Evolutionary conservation across 2,113 vertebrate genomes (phyloP).

Genomic region (Haplotaxodon microlepis): DNA sequence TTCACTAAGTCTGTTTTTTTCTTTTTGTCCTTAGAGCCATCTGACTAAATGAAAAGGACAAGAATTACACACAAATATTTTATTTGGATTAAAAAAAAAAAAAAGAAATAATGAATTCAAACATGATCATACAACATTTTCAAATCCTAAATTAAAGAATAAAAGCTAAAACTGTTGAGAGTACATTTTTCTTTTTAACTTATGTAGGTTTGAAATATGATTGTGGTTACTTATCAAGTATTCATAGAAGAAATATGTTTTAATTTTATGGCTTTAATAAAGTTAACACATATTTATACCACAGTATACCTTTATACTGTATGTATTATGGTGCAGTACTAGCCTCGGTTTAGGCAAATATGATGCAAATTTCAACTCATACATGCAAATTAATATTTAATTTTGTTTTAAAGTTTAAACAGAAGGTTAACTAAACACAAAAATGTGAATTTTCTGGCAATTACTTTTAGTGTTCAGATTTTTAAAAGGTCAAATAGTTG

Average conservation of each 20-base stretch:
- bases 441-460: not conserved
- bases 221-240: not conserved
- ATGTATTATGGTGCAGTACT: not conserved
- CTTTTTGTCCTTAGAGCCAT: slow-evolving; percentile 3
- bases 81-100: not conserved
- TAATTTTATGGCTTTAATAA: not conserved
- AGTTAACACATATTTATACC: not conserved
- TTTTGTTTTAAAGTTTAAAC: not conserved
- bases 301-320: not conserved
- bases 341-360: not conserved
- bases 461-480: not conserved
- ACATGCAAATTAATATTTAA: not conserved
- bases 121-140: slow-evolving; percentile 5
- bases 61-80: slow-evolving; percentile 15
- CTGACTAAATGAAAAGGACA: not conserved
- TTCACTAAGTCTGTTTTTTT: not conserved
- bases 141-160: not conserved
- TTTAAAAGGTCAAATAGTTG: not conserved
- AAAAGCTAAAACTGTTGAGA: not conserved
- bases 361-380: not conserved
- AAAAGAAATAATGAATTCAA: not conserved
- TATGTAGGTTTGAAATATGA: not conserved
- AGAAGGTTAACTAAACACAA: not conserved
- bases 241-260: not conserved
- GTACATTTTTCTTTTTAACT: not conserved